Evolutionary conservation across 2,888 invertebrate species (phyloP).

Genomic region (Luperina testacea): DNA sequence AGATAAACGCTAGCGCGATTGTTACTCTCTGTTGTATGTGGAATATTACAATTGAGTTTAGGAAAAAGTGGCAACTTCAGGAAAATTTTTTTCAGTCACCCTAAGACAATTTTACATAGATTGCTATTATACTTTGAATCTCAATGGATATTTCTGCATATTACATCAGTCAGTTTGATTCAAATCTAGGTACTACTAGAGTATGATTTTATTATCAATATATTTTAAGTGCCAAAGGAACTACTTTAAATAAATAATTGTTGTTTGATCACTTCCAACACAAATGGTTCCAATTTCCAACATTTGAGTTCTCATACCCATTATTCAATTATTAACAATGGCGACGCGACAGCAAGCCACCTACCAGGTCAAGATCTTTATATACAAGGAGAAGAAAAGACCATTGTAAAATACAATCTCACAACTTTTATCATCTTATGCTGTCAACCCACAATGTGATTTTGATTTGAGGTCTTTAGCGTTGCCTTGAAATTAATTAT

Average conservation of each 20-base stretch:
- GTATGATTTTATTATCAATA: conserved; percentile 2
- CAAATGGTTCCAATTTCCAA: conserved; percentile 36
- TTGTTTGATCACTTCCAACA: conserved; percentile 5
- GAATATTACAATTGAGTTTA: not conserved
- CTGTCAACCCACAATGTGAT: not conserved
- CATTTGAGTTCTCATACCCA: conserved; percentile 39
- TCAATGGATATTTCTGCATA: conserved; percentile 10
- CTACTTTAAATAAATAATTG: not conserved
- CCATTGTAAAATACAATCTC: conserved; percentile 12
- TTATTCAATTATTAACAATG: conserved; percentile 51
- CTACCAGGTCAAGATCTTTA: conserved; percentile 13
- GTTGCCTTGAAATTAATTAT: not conserved
- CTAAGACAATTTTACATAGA: not conserved
- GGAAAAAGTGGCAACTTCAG: not conserved
- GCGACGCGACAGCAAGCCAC: not conserved
- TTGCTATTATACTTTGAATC: conserved; percentile 16
- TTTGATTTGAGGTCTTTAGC: not conserved
- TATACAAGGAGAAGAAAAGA: conserved; percentile 11
- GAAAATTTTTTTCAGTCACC: not conserved
- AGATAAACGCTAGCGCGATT: not conserved
- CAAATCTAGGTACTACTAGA: not conserved
- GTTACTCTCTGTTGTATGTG: not conserved
- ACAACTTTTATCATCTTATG: not conserved
- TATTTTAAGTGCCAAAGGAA: not conserved
- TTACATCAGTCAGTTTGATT: not conserved